Conservation (phyloP, 2,797 vertebrate genomes). For the Calcarius lapponicus region DNA sequence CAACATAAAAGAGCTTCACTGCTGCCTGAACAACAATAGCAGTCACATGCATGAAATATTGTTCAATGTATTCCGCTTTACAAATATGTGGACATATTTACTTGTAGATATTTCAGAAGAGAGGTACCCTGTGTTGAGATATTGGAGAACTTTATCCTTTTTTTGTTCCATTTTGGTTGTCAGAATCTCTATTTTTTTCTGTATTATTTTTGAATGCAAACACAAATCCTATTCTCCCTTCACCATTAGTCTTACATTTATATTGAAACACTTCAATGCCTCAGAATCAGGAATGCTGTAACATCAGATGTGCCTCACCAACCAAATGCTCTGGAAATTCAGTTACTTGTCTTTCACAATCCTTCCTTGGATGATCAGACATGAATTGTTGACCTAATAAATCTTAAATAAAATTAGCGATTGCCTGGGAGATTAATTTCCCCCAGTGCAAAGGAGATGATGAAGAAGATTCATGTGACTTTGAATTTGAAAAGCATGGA, state of each 20-base stretch:
- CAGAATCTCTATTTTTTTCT: not conserved
- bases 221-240: not conserved
- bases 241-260: not conserved
- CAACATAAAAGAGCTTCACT: not conserved
- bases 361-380: not conserved
- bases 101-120: not conserved
- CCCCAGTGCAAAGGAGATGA: not conserved
- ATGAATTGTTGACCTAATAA: not conserved
- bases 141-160: not conserved
- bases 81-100: not conserved
- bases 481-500: too few species aligned
- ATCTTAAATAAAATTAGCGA: not conserved
- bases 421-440: not conserved
- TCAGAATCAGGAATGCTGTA: not conserved
- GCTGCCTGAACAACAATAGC: not conserved
- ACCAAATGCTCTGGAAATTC: not conserved
- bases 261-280: not conserved
- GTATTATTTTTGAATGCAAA: not conserved
- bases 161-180: not conserved
- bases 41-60: not conserved
- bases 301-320: not conserved
- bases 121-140: not conserved
- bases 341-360: not conserved
- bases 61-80: not conserved
- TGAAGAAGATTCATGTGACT: not conserved